Percentiles rank a stretch among this genome's conserved stretches.
Conservation (phyloP, 2,113 vertebrate species). For the Callopanchax toddi region DNA sequence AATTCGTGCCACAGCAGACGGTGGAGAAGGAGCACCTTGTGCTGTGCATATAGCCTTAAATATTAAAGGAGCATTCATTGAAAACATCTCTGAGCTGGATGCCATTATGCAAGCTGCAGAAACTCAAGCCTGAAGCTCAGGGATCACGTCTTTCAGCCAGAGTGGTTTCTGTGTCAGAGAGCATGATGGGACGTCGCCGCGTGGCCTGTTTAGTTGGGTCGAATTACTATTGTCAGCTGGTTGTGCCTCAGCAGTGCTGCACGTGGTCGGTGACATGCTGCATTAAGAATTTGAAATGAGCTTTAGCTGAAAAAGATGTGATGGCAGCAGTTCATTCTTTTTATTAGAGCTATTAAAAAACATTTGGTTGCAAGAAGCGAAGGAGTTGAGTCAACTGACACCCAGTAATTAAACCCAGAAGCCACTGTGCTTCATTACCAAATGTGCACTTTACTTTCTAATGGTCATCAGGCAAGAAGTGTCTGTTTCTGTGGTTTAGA, state of each 20-base stretch:
- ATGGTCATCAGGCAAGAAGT: constrained; percentile 5
- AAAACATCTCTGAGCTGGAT: constrained; percentile 60
- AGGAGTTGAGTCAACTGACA: not conserved
- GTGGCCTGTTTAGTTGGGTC: constrained; percentile 32
- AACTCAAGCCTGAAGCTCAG: constrained; percentile 50
- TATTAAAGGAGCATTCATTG: constrained; percentile 69
- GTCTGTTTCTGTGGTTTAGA: constrained; percentile 9
- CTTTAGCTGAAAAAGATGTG: constrained; percentile 17
- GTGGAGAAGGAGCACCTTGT: constrained; percentile 62
- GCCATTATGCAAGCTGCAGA: constrained; percentile 57
- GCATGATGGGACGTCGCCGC: constrained; percentile 46
- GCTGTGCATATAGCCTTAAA: constrained; percentile 63
- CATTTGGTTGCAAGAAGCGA: constrained; percentile 30
- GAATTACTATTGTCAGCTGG: constrained; percentile 47
- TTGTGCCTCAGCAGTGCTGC: constrained; percentile 39
- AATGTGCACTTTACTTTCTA: constrained; percentile 6
- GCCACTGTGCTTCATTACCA: constrained; percentile 6
- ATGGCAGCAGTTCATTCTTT: constrained; percentile 14
- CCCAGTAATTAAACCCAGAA: constrained; percentile 12
- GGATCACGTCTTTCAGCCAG: constrained; percentile 46
- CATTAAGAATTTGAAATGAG: constrained; percentile 31
- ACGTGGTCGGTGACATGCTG: constrained; percentile 34
- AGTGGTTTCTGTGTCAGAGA: constrained; percentile 62
- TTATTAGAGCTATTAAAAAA: constrained; percentile 32
- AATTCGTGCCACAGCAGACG: constrained; percentile 25